phyloP scores from a whole-genome alignment of 2,888 invertebrate genomes.

The Nephrotoma flavescens region DNA sequence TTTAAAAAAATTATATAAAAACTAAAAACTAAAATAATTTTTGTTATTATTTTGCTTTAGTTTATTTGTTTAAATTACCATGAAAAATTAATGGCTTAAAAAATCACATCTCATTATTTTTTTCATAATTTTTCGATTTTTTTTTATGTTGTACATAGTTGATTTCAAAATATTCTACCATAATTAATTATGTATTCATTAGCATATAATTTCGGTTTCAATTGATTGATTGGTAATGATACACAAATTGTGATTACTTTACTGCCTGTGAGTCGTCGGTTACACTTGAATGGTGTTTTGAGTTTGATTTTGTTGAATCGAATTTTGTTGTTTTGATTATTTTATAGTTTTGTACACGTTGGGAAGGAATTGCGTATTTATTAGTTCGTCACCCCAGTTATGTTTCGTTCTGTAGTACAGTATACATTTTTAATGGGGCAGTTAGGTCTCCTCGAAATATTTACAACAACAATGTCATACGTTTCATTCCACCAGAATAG shows the following conservation, averaged over 20 bases:
- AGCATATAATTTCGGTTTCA: neutral
- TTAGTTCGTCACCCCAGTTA: neutral
- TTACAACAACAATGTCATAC: no score
- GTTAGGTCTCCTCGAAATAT: no score
- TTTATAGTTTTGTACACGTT: neutral
- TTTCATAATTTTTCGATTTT: neutral
- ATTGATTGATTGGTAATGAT: neutral
- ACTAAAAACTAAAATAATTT: neutral
- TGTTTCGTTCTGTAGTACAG: neutral
- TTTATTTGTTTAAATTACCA: neutral
- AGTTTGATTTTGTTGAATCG: neutral
- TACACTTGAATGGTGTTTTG: neutral
- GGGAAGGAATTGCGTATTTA: neutral
- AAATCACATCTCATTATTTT: slow-evolving; percentile 3
- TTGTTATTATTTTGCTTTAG: neutral
- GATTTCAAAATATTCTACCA: neutral
- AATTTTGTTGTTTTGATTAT: neutral
- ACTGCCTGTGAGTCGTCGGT: neutral
- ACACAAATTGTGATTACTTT: neutral
- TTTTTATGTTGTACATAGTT: neutral
- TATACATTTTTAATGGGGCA: no score
- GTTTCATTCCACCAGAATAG: no score
- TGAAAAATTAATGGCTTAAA: slow-evolving; percentile 4
- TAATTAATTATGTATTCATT: neutral
- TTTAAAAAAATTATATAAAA: neutral